Evolutionary conservation across 2,797 vertebrate species (phyloP).

Genomic region (Hemibagrus guttatus): DNA sequence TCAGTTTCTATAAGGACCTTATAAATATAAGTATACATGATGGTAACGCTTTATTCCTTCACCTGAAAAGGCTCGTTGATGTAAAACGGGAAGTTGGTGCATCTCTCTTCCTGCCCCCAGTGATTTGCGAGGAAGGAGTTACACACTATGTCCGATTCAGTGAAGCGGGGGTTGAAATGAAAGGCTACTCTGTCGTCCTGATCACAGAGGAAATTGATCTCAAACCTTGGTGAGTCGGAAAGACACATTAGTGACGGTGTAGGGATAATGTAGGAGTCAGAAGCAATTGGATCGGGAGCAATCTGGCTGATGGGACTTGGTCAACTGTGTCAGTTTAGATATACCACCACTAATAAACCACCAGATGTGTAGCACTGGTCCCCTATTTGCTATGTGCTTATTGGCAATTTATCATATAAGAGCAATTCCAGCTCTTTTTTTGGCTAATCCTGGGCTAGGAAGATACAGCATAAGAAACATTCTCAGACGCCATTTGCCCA

Average conservation of each 20-base stretch:
- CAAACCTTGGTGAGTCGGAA: conserved; percentile 69
- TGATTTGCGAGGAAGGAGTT: conserved; percentile 73
- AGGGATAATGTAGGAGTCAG: conserved; percentile 37
- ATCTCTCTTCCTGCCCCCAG: conserved; percentile 78
- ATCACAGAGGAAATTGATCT: conserved; percentile 78
- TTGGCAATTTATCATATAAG: conserved; percentile 15
- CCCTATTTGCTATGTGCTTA: not conserved
- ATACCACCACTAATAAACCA: conserved; percentile 3
- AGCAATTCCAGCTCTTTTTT: not conserved
- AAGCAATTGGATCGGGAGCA: conserved; percentile 11
- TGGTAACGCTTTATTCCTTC: conserved; percentile 19
- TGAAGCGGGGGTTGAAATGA: conserved; percentile 77
- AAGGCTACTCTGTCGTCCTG: conserved; percentile 74
- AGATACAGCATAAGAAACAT: not conserved
- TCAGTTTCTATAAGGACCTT: not conserved
- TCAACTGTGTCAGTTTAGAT: conserved; percentile 35
- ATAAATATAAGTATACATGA: not conserved
- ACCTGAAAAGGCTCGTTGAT: conserved; percentile 79
- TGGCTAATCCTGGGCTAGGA: not conserved
- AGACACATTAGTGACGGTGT: conserved; percentile 31
- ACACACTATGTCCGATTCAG: conserved; percentile 72
- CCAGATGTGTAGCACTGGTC: conserved; percentile 10
- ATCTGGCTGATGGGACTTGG: not conserved
- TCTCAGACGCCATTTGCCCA: not conserved
- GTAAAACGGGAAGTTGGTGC: conserved; percentile 67